Percentiles rank a stretch among this genome's conserved stretches.
phyloP scores from a whole-genome alignment of 1,140 invertebrate genomes.

The Drosophila dunni region DNA sequence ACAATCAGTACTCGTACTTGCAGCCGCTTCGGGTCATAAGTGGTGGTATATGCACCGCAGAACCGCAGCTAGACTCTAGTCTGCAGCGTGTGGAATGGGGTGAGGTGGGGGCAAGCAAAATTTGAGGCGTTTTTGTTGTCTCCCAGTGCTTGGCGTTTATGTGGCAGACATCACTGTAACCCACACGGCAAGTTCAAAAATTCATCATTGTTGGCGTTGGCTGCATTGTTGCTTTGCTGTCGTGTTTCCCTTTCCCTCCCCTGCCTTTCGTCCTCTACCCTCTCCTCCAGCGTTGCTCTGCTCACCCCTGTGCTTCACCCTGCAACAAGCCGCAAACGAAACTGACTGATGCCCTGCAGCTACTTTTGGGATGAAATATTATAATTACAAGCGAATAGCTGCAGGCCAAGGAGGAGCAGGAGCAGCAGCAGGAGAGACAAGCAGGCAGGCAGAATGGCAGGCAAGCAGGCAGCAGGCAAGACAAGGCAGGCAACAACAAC shows the following conservation, averaged over 20 bases:
- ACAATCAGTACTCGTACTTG: slow-evolving; percentile 35
- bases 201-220: slow-evolving; percentile 77
- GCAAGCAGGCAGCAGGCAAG: slow-evolving; percentile 15
- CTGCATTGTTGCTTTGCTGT: slow-evolving; percentile 72
- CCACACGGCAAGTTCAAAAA: slow-evolving; percentile 76
- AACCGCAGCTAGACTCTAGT: slow-evolving; percentile 1
- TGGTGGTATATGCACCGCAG: slow-evolving; percentile 13
- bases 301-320: slow-evolving; percentile 42
- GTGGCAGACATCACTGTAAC: slow-evolving; percentile 68
- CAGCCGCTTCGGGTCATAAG: slow-evolving; percentile 24
- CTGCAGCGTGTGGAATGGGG: not conserved
- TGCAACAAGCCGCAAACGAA: slow-evolving; percentile 77
- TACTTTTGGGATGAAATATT: slow-evolving; percentile 85
- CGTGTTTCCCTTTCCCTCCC: not conserved
- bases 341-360: slow-evolving; percentile 81
- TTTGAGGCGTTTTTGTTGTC: slow-evolving; percentile 18
- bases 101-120: not conserved
- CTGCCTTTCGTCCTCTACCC: not conserved
- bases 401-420: slow-evolving; percentile 71
- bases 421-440: slow-evolving; percentile 63
- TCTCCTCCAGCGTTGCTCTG: slow-evolving; percentile 1
- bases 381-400: slow-evolving; percentile 84
- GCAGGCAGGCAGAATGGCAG: slow-evolving; percentile 35
- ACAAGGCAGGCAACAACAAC: slow-evolving; percentile 38
- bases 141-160: slow-evolving; percentile 34